Evolutionary conservation across 2,888 invertebrate species (phyloP).

Genomic region (Dasysyrphus tricinctus): DNA sequence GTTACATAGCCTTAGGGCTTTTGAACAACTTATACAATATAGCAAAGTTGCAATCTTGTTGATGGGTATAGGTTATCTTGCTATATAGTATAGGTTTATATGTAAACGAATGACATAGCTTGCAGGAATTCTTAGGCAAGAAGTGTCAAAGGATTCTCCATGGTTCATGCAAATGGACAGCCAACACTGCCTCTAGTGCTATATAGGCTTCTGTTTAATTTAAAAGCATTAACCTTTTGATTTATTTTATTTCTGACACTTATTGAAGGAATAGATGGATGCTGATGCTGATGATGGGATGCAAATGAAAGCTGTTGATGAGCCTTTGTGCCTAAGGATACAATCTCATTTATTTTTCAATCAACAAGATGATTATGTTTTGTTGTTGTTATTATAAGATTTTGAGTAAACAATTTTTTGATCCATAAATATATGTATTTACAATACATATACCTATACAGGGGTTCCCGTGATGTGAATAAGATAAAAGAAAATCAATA

Average conservation of each 20-base stretch:
- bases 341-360: constrained; percentile 46
- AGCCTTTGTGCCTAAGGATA: constrained; percentile 32
- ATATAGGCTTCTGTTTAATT: constrained; percentile 54
- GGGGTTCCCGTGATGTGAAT: no score
- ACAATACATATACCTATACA: no score
- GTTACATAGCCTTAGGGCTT: constrained; percentile 43
- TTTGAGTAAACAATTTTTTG: not conserved
- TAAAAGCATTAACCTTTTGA: constrained; percentile 62
- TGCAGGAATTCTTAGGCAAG: constrained; percentile 20
- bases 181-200: not conserved
- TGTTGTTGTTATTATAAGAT: not conserved
- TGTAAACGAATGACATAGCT: constrained; percentile 56
- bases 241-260: constrained; percentile 57
- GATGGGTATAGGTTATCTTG: constrained; percentile 20
- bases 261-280: not conserved
- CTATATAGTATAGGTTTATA: not conserved
- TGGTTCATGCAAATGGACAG: constrained; percentile 30
- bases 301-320: constrained; percentile 36
- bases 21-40: constrained; percentile 3
- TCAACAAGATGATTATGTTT: constrained; percentile 34
- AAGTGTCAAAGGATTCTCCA: constrained; percentile 41
- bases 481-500: no score
- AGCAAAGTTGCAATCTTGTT: constrained; percentile 57
- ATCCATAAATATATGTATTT: no score
- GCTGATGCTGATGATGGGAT: constrained; percentile 1